Evolutionary conservation across 2,888 invertebrate genomes (phyloP).

Genomic region (Sisyra terminalis): DNA sequence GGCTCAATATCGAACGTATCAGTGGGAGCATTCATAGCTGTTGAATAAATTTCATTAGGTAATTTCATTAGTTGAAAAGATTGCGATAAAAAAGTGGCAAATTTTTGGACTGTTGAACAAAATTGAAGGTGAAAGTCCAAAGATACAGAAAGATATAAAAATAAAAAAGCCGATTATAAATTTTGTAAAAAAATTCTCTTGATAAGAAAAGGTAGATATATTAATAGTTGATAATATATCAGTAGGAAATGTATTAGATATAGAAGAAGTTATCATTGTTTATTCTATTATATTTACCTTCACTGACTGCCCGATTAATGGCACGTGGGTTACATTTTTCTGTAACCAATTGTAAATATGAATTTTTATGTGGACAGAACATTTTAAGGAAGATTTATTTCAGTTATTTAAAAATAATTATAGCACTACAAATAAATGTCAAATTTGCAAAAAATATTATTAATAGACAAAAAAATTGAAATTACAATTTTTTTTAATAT

Average conservation of each 20-base stretch:
- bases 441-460: background rate
- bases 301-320: slow-evolving; percentile 22
- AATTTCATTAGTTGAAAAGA: too few relatives aligned
- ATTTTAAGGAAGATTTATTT: slow-evolving; percentile 13
- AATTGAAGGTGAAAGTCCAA: too few relatives aligned
- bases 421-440: background rate
- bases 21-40: slow-evolving; percentile 17
- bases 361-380: slow-evolving; percentile 23
- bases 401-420: background rate
- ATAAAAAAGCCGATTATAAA: background rate
- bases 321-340: slow-evolving; percentile 18
- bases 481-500: background rate
- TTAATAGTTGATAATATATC: too few relatives aligned
- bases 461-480: background rate
- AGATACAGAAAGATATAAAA: background rate
- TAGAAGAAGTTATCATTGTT: too few relatives aligned
- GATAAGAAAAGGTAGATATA: too few relatives aligned
- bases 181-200: too few relatives aligned
- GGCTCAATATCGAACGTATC: slow-evolving; percentile 21
- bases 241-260: slow-evolving; percentile 1
- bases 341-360: slow-evolving; percentile 21
- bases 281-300: slow-evolving; percentile 17
- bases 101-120: too few relatives aligned
- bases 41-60: background rate
- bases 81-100: too few relatives aligned